These are phyloP conservation scores for Paralvinella palmiformis DNA, from an alignment of 1,140 invertebrate genomes.

Conservation along the genomic window DNA sequence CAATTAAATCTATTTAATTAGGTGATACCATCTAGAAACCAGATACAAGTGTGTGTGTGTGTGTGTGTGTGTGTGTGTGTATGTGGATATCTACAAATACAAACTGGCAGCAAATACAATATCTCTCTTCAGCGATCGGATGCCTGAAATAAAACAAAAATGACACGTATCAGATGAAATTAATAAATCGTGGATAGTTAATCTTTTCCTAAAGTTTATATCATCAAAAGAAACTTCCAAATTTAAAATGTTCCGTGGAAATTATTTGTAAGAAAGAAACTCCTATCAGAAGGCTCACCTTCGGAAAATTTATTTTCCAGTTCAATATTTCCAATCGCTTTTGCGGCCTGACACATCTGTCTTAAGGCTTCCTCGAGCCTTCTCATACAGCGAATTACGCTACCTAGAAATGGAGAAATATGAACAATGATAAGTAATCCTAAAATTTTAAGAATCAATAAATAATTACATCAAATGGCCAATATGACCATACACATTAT, in stretches of 20 bases:
- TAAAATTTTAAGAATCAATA: no score
- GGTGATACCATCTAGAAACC: no score
- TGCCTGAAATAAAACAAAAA: conserved; percentile 49
- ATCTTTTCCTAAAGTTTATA: background rate
- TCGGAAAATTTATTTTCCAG: conserved; percentile 94
- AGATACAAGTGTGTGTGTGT: no score
- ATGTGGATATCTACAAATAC: no score
- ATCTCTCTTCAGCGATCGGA: conserved; percentile 89
- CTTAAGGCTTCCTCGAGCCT: conserved; percentile 90
- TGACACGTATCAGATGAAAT: background rate
- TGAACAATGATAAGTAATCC: no score
- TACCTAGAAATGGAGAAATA: no score
- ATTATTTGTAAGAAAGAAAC: conserved; percentile 12
- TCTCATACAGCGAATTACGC: conserved; percentile 95
- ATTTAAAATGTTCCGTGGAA: background rate
- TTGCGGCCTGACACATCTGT: conserved; percentile 92
- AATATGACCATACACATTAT: no score
- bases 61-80: no score
- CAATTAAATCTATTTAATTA: no score
- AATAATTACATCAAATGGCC: no score
- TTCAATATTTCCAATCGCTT: conserved; percentile 93
- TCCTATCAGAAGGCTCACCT: no score
- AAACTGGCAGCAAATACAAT: conserved; percentile 98
- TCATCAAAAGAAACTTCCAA: background rate
- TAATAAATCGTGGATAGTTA: background rate